These are phyloP conservation scores for Acheta domesticus DNA, from an alignment of 2,888 invertebrate species.

Conservation along the genomic window DNA sequence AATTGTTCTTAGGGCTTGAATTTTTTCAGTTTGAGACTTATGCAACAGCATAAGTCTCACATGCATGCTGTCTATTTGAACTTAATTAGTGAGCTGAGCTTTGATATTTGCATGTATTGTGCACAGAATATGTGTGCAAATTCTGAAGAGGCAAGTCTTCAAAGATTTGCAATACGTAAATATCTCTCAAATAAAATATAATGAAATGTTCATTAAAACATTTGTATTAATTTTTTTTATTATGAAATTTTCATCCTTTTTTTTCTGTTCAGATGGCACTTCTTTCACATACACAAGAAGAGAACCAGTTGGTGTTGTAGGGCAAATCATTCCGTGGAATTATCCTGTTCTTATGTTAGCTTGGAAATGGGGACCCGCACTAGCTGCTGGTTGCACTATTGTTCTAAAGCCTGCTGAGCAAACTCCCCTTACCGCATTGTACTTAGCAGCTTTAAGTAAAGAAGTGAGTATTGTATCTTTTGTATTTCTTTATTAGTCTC, in stretches of 20 bases:
- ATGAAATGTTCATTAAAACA: too few species aligned
- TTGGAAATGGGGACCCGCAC: conserved; percentile 60
- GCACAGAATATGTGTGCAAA: too few species aligned
- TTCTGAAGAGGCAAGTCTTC: too few species aligned
- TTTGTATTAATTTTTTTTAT: not conserved
- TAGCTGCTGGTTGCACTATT: conserved; percentile 65
- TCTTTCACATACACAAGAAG: conserved; percentile 56
- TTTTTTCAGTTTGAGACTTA: too few species aligned
- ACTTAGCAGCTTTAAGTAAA: conserved; percentile 65
- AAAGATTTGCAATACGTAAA: too few species aligned
- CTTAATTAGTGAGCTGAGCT: too few species aligned
- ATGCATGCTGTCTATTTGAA: too few species aligned
- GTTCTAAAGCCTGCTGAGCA: conserved; percentile 83
- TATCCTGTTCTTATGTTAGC: conserved; percentile 58
- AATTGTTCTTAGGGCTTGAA: too few species aligned
- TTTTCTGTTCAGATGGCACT: conserved; percentile 50
- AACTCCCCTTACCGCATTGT: conserved; percentile 75
- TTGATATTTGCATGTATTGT: too few species aligned
- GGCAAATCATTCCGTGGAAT: conserved; percentile 58
- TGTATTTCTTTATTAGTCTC: too few species aligned
- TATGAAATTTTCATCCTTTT: not conserved
- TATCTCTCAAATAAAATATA: too few species aligned
- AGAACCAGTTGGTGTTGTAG: conserved; percentile 63
- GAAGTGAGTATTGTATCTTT: conserved; percentile 50
- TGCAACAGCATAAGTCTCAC: too few species aligned